Conservation (phyloP, 2,888 invertebrate species). For the Carabus problematicus region DNA sequence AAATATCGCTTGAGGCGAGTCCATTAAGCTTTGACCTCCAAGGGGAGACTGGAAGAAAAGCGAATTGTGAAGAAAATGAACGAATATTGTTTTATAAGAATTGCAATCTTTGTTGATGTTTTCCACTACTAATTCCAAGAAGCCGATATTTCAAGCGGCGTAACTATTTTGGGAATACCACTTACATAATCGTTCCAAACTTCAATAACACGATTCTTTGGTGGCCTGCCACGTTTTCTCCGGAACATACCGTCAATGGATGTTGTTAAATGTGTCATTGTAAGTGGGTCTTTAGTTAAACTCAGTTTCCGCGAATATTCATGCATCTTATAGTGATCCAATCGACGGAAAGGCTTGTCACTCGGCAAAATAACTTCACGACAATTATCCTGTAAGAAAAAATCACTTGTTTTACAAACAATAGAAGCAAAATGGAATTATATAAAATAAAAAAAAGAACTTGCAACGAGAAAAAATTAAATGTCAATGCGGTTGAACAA, state of each 20-base stretch:
- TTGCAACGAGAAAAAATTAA: slow-evolving; percentile 10
- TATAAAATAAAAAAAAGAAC: background rate
- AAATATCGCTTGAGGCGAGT: slow-evolving; percentile 89
- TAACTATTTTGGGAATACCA: slow-evolving; percentile 47
- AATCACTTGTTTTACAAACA: slow-evolving; percentile 24
- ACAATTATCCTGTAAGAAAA: slow-evolving; percentile 71
- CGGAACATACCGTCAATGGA: slow-evolving; percentile 92
- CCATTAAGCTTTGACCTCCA: slow-evolving; percentile 58
- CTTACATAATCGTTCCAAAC: slow-evolving; percentile 86
- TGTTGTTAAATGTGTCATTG: slow-evolving; percentile 68
- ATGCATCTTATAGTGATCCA: slow-evolving; percentile 89
- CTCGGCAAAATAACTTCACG: slow-evolving; percentile 77
- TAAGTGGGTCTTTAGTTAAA: slow-evolving; percentile 59
- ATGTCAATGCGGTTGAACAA: slow-evolving; percentile 1
- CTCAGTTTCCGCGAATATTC: slow-evolving; percentile 59
- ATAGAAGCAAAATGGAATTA: slow-evolving; percentile 11
- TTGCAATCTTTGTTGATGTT: slow-evolving; percentile 1
- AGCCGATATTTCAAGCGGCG: slow-evolving; percentile 4
- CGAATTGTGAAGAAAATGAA: slow-evolving; percentile 9
- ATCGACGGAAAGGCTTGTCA: slow-evolving; percentile 79
- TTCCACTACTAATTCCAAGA: slow-evolving; percentile 11
- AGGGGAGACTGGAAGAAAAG: slow-evolving; percentile 51
- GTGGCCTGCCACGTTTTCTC: slow-evolving; percentile 93
- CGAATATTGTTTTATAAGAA: background rate
- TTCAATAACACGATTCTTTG: slow-evolving; percentile 93